Percentiles rank a stretch among this genome's conserved stretches.
These are phyloP conservation scores for Elgaria multicarinata DNA, from an alignment of 2,113 vertebrate genomes.

Conservation along the genomic window DNA sequence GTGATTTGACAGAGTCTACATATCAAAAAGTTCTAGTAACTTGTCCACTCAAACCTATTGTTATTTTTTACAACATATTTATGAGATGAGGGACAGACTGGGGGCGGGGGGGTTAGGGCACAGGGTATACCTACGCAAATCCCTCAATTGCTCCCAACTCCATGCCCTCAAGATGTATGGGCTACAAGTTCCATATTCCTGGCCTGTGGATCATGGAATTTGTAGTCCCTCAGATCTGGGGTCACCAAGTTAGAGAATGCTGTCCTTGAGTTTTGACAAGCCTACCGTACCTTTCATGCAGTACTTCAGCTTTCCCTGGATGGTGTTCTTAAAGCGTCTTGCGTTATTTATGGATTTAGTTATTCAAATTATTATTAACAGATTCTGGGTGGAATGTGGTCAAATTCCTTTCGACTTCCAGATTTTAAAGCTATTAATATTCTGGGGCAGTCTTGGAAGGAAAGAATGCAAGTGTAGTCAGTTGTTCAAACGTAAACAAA, in stretches of 20 bases:
- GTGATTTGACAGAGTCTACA: background rate
- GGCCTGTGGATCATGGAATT: no score
- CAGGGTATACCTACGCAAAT: background rate
- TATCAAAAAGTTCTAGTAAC: background rate
- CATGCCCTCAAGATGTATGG: no score
- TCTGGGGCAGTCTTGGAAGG: background rate
- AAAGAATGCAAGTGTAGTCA: background rate
- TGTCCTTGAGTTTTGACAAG: background rate
- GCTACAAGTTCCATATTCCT: no score
- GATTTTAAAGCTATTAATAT: constrained; percentile 12
- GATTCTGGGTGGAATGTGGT: background rate
- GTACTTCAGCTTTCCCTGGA: background rate
- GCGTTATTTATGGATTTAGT: background rate
- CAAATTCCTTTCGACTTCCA: constrained; percentile 6
- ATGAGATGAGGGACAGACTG: background rate
- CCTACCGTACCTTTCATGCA: background rate
- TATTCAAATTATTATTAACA: background rate
- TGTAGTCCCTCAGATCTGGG: no score
- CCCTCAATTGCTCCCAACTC: background rate
- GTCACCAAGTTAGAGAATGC: no score
- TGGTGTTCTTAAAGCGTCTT: background rate
- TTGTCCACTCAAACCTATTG: background rate
- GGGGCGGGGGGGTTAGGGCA: no score
- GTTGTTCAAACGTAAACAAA: background rate
- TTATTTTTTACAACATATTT: background rate